Conservation (phyloP, 1,140 invertebrate genomes). For the Maniola jurtina region DNA sequence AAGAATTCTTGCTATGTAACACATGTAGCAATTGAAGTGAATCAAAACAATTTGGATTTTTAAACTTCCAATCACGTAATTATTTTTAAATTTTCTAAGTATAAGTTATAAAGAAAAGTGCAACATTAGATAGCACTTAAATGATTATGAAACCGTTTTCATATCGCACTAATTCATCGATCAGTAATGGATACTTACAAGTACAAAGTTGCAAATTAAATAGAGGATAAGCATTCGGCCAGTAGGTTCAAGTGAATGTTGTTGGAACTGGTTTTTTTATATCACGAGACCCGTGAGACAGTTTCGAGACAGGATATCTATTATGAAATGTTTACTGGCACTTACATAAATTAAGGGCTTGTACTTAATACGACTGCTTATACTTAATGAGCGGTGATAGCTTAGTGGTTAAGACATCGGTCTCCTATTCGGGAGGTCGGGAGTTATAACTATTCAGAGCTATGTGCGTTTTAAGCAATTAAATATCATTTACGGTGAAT, state of each 20-base stretch:
- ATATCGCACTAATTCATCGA: background rate
- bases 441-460: no score
- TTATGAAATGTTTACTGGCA: constrained; percentile 24
- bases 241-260: constrained; percentile 25
- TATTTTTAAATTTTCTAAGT: background rate
- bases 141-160: background rate
- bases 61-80: background rate
- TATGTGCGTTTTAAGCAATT: no score
- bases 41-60: constrained; percentile 12
- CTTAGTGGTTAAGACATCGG: no score
- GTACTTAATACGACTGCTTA: background rate
- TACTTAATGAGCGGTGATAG: no score
- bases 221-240: constrained; percentile 28
- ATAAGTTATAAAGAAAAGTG: background rate
- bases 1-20: constrained; percentile 22
- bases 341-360: constrained; percentile 5
- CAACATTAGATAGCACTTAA: background rate
- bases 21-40: constrained; percentile 16
- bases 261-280: constrained; percentile 30
- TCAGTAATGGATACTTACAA: constrained; percentile 12
- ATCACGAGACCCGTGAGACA: constrained; percentile 24
- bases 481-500: no score
- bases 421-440: no score
- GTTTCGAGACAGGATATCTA: constrained; percentile 27
- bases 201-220: constrained; percentile 18